A percentile compares a stretch with the other conserved stretches of the same genome.
Conservation (phyloP, 1,140 invertebrate species). For the Neelides sp. region DNA sequence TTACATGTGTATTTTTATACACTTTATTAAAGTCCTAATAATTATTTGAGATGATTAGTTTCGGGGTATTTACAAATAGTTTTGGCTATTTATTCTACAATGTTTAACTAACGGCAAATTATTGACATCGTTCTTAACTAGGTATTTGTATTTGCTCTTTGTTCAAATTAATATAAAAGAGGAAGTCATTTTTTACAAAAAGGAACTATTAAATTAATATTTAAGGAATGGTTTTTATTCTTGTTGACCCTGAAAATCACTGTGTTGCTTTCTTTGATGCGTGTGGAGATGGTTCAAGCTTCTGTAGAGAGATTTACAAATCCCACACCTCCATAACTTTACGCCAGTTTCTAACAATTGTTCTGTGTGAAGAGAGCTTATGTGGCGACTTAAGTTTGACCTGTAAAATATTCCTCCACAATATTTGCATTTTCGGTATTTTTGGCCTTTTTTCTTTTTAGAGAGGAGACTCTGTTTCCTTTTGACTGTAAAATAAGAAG, state of each 20-base stretch:
- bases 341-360: slow-evolving; percentile 10
- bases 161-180: background rate
- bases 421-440: slow-evolving; percentile 16
- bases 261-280: slow-evolving; percentile 11
- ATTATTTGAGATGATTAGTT: too few relatives aligned
- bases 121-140: background rate
- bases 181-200: background rate
- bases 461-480: too few relatives aligned
- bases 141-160: background rate
- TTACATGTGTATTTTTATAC: too few relatives aligned
- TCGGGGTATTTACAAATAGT: too few relatives aligned
- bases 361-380: slow-evolving; percentile 17
- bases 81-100: background rate
- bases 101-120: background rate
- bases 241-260: background rate
- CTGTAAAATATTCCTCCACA: slow-evolving; percentile 21
- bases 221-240: background rate
- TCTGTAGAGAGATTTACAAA: slow-evolving; percentile 13
- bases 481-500: too few relatives aligned
- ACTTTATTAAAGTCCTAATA: too few relatives aligned
- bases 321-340: slow-evolving; percentile 14
- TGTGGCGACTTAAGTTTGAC: slow-evolving; percentile 22
- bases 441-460: too few relatives aligned
- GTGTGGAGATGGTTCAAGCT: slow-evolving; percentile 6
- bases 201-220: too few relatives aligned